Percentiles rank a stretch among this genome's conserved stretches.
Evolutionary conservation across 2,888 invertebrate genomes (phyloP).

Genomic region (Phengaris arion): DNA sequence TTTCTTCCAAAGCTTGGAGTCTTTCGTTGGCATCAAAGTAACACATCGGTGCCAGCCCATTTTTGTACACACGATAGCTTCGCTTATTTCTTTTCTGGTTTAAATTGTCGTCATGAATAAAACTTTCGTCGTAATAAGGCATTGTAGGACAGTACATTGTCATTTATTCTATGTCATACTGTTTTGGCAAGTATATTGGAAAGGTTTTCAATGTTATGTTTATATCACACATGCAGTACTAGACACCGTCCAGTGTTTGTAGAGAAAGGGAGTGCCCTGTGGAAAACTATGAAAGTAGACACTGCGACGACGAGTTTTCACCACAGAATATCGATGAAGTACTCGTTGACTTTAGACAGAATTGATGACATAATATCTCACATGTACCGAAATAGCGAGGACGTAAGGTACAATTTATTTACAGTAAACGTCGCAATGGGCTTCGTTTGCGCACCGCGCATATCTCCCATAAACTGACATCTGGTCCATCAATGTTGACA

Average conservation of each 20-base stretch:
- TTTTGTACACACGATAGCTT: slow-evolving; percentile 74
- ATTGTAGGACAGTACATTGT: slow-evolving; percentile 51
- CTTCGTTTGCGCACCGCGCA: slow-evolving; percentile 57
- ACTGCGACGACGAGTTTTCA: slow-evolving; percentile 46
- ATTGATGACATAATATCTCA: slow-evolving; percentile 46
- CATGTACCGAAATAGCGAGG: slow-evolving; percentile 66
- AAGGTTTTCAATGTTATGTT: background rate
- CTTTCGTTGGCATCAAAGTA: slow-evolving; percentile 61
- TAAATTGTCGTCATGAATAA: slow-evolving; percentile 70
- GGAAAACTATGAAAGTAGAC: slow-evolving; percentile 69
- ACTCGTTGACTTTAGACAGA: slow-evolving; percentile 34
- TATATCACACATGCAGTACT: slow-evolving; percentile 7
- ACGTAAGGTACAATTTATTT: slow-evolving; percentile 72
- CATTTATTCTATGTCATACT: slow-evolving; percentile 36
- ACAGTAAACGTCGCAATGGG: slow-evolving; percentile 59
- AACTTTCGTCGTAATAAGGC: slow-evolving; percentile 78
- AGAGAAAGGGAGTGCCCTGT: slow-evolving; percentile 64
- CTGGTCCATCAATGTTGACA: slow-evolving; percentile 53
- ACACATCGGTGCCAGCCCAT: slow-evolving; percentile 59
- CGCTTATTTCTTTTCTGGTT: slow-evolving; percentile 75
- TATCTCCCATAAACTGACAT: slow-evolving; percentile 50
- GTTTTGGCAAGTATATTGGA: slow-evolving; percentile 29
- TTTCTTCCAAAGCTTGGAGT: slow-evolving; percentile 62
- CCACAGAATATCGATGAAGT: slow-evolving; percentile 41
- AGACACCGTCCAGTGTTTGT: slow-evolving; percentile 38